These are phyloP conservation scores for Pammene fasciana DNA, from an alignment of 2,888 invertebrate genomes.

Conservation along the genomic window DNA sequence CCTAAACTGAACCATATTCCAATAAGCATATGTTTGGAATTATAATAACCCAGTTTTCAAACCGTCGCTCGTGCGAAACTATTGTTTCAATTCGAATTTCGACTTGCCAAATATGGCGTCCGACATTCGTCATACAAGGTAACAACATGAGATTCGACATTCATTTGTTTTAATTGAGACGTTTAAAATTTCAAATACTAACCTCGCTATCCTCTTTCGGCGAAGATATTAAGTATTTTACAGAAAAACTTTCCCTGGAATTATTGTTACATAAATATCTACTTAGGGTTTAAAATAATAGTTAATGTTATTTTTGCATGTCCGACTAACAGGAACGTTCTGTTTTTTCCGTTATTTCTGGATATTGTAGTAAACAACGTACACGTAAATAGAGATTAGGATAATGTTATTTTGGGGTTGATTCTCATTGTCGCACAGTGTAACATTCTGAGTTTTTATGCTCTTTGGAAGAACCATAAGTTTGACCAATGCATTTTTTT, in stretches of 20 bases:
- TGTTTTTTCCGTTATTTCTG: background rate
- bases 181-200: slow-evolving; percentile 32
- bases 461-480: too few species aligned
- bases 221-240: slow-evolving; percentile 29
- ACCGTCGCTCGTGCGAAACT: slow-evolving; percentile 8
- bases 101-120: slow-evolving; percentile 26
- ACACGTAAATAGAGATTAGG: background rate
- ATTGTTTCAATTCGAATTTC: slow-evolving; percentile 32
- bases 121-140: slow-evolving; percentile 30
- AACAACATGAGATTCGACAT: slow-evolving; percentile 28
- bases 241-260: slow-evolving; percentile 21
- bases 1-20: background rate
- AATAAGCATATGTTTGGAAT: background rate
- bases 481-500: too few species aligned
- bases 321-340: background rate
- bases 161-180: slow-evolving; percentile 32
- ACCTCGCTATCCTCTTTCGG: slow-evolving; percentile 23
- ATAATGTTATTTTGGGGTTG: background rate
- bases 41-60: background rate
- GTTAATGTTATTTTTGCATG: slow-evolving; percentile 14
- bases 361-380: background rate
- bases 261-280: background rate
- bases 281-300: slow-evolving; percentile 11
- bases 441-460: too few species aligned
- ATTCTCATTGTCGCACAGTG: too few species aligned